These are phyloP conservation scores for Camponotus floridanus DNA, from an alignment of 1,140 invertebrate species.

Conservation along the genomic window DNA sequence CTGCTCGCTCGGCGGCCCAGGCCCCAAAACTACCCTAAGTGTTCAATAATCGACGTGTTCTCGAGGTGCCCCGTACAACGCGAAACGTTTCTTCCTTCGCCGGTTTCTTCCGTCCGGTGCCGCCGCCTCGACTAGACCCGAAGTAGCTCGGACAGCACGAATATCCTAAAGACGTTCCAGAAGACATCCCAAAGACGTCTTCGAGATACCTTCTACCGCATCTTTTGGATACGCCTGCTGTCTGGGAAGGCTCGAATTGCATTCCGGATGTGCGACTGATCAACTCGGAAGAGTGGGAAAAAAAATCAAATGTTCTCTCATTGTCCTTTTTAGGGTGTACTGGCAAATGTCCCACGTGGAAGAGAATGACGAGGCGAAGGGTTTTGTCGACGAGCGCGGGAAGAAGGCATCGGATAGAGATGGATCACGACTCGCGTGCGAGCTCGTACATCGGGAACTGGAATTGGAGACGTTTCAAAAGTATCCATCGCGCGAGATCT, in stretches of 20 bases:
- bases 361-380: not conserved
- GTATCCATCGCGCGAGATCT: not conserved
- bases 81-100: slow-evolving; percentile 73
- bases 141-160: not conserved
- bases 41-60: slow-evolving; percentile 83
- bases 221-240: too few species aligned
- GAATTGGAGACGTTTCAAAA: slow-evolving; percentile 33
- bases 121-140: slow-evolving; percentile 12
- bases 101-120: slow-evolving; percentile 51
- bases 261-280: not conserved
- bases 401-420: slow-evolving; percentile 7
- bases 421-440: not conserved
- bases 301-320: not conserved
- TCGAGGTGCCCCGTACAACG: slow-evolving; percentile 76
- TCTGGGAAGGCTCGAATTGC: slow-evolving; percentile 1
- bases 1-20: slow-evolving; percentile 77
- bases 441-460: slow-evolving; percentile 4
- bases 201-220: too few species aligned
- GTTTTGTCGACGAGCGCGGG: not conserved
- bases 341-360: not conserved
- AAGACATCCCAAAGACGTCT: too few species aligned
- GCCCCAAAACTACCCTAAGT: slow-evolving; percentile 84
- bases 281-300: not conserved
- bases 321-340: not conserved
- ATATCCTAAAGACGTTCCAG: too few species aligned